phyloP scores from a whole-genome alignment of 2,113 vertebrate species.

The Columba livia region DNA sequence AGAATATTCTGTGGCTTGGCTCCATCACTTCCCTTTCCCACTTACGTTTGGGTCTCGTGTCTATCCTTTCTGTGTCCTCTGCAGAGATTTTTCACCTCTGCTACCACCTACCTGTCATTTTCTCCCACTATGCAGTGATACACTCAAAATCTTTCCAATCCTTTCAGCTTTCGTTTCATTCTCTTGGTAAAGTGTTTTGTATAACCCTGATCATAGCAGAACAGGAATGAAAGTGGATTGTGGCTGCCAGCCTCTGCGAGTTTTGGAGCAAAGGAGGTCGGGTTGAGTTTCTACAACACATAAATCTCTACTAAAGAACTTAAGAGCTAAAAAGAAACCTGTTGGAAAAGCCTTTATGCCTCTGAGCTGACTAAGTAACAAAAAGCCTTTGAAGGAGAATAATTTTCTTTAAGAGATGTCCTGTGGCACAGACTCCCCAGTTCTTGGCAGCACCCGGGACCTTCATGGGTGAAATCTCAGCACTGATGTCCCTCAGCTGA shows the following conservation, averaged over 20 bases:
- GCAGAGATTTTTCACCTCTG: neutral
- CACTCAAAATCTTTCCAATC: neutral
- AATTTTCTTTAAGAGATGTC: neutral
- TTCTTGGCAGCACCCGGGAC: neutral
- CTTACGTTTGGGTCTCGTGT: neutral
- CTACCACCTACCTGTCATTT: neutral
- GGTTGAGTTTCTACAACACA: neutral
- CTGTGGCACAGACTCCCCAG: neutral
- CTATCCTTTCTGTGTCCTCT: neutral
- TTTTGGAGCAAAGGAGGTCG: neutral
- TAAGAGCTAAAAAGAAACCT: neutral
- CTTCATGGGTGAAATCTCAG: neutral
- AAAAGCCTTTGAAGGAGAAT: neutral
- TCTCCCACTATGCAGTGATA: neutral
- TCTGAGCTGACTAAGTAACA: neutral
- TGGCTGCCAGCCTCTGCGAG: neutral
- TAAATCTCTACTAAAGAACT: neutral
- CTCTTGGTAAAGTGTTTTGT: neutral
- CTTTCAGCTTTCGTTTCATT: neutral
- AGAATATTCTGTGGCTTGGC: neutral
- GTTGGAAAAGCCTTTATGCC: neutral
- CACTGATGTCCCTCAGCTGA: neutral
- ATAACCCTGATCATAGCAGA: neutral
- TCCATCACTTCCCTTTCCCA: neutral
- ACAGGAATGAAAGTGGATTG: no score